phyloP scores from a whole-genome alignment of 2,888 invertebrate species.

The Xanthia togata region DNA sequence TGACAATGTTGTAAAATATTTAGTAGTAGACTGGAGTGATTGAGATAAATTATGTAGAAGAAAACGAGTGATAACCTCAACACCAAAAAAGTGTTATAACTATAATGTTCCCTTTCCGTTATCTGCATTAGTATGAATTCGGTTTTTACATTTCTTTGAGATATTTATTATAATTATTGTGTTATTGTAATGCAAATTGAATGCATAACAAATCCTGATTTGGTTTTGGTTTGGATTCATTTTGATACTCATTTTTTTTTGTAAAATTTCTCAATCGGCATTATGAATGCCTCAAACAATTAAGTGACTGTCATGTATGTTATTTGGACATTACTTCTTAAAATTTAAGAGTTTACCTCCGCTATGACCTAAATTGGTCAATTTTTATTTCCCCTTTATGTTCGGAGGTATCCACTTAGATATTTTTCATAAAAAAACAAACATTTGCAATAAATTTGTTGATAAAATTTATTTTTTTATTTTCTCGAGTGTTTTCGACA shows the following conservation, averaged over 20 bases:
- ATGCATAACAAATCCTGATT: conserved; percentile 71
- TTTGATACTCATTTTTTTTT: conserved; percentile 75
- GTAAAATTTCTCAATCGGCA: conserved; percentile 74
- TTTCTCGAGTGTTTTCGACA: neutral
- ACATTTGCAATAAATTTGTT: conserved; percentile 87
- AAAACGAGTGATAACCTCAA: conserved; percentile 64
- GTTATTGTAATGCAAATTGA: conserved; percentile 77
- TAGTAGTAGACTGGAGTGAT: conserved; percentile 55
- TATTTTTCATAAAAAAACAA: conserved; percentile 73
- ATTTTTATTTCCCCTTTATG: conserved; percentile 60
- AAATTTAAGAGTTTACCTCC: conserved; percentile 80
- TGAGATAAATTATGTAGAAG: conserved; percentile 54
- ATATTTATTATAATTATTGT: conserved; percentile 65
- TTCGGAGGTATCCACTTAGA: conserved; percentile 80
- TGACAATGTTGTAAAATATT: conserved; percentile 54
- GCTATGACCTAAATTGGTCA: conserved; percentile 55
- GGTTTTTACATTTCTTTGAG: conserved; percentile 82
- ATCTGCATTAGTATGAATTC: conserved; percentile 65
- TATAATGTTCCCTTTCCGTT: conserved; percentile 48
- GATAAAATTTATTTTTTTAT: conserved; percentile 68
- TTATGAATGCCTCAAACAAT: conserved; percentile 84
- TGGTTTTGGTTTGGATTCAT: conserved; percentile 76
- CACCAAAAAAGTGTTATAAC: conserved; percentile 61
- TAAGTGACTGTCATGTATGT: conserved; percentile 72
- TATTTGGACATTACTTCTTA: conserved; percentile 73